These are phyloP conservation scores for Adelges cooleyi DNA, from an alignment of 1,140 invertebrate genomes.

Conservation along the genomic window DNA sequence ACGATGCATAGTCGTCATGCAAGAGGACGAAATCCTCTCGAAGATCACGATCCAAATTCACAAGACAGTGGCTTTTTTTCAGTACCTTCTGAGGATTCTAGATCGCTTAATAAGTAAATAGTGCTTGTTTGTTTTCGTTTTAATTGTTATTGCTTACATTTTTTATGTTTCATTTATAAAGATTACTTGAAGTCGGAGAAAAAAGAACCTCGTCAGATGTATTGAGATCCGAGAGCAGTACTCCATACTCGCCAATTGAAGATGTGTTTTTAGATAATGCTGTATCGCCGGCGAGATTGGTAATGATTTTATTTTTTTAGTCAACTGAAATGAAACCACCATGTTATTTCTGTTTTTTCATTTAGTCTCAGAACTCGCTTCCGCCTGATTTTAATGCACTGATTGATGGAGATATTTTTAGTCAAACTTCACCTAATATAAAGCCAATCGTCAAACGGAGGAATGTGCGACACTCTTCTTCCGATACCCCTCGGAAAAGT, in stretches of 20 bases:
- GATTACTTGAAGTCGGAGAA: neutral
- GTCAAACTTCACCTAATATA: neutral
- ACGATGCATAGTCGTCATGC: neutral
- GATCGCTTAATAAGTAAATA: constrained; percentile 14
- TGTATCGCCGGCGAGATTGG: constrained; percentile 18
- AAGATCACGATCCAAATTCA: constrained; percentile 43
- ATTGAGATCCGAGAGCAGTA: neutral
- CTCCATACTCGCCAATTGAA: neutral
- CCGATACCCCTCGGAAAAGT: neutral
- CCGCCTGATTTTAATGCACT: constrained; percentile 1
- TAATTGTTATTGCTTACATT: neutral
- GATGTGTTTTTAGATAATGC: constrained; percentile 1
- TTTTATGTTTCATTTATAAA: neutral
- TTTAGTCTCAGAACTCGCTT: constrained; percentile 14
- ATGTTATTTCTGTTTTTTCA: neutral
- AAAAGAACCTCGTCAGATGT: neutral
- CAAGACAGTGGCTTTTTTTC: constrained; percentile 47
- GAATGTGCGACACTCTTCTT: neutral
- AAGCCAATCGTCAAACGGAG: constrained; percentile 1
- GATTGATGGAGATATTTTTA: constrained; percentile 18
- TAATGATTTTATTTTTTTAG: neutral
- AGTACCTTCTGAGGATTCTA: constrained; percentile 31
- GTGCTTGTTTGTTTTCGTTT: neutral
- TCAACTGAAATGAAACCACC: too few species aligned
- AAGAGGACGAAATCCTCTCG: constrained; percentile 30